phyloP scores from a whole-genome alignment of 2,888 invertebrate species.

The Eupithecia pulchellata region DNA sequence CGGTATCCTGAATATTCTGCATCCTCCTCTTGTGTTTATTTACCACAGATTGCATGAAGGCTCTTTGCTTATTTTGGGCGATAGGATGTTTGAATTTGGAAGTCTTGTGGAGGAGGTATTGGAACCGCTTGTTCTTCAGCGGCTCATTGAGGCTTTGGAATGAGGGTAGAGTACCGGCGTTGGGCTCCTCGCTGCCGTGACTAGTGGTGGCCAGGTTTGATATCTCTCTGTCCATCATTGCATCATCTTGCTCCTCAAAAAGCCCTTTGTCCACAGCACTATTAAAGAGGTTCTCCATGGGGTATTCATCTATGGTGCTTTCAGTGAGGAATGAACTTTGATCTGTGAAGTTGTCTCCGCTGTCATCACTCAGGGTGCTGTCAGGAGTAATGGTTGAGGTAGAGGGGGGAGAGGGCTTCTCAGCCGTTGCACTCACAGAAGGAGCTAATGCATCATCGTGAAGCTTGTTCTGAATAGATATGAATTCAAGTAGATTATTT shows the following conservation, averaged over 20 bases:
- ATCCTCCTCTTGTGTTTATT: slow-evolving; percentile 82
- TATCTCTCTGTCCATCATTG: slow-evolving; percentile 81
- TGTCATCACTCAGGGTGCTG: slow-evolving; percentile 78
- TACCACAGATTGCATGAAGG: slow-evolving; percentile 81
- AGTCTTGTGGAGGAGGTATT: slow-evolving; percentile 81
- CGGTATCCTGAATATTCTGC: slow-evolving; percentile 68
- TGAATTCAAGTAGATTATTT: slow-evolving; percentile 77
- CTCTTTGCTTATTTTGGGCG: slow-evolving; percentile 80
- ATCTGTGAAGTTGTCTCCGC: slow-evolving; percentile 77
- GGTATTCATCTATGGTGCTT: slow-evolving; percentile 81
- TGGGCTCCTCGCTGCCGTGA: slow-evolving; percentile 73
- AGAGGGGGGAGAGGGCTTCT: slow-evolving; percentile 62
- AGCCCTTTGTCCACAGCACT: slow-evolving; percentile 81
- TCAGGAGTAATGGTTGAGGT: slow-evolving; percentile 71
- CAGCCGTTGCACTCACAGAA: slow-evolving; percentile 67
- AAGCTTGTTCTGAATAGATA: slow-evolving; percentile 68
- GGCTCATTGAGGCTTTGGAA: slow-evolving; percentile 81
- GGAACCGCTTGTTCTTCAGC: slow-evolving; percentile 80
- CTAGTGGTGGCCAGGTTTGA: slow-evolving; percentile 81
- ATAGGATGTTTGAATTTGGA: slow-evolving; percentile 82
- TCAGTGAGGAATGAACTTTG: slow-evolving; percentile 81
- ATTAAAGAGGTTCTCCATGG: slow-evolving; percentile 82
- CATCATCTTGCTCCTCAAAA: slow-evolving; percentile 78
- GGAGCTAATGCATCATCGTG: slow-evolving; percentile 65
- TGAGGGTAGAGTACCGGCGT: slow-evolving; percentile 71